Base-by-base conservation (phyloP, 1,140 invertebrate genomes). In the Hypsibius dujardini region DNA sequence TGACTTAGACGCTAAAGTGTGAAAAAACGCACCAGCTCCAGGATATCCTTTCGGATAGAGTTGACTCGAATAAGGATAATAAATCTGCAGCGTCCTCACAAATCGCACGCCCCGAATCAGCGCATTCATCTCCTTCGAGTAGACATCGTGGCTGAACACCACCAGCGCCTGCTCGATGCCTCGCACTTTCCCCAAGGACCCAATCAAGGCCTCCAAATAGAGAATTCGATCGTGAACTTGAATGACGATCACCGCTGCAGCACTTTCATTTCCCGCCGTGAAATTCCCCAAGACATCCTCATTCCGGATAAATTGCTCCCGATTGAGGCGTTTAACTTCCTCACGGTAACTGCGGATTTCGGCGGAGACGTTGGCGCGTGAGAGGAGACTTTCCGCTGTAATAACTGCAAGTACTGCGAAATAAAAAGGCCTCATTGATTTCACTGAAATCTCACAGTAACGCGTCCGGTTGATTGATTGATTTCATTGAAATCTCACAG, bases 1-100 rank as follows among this genome's bases (percentile, higher is more conserved):
- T n/a, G n/a, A n/a, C n/a, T n/a, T n/a, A n/a, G n/a, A n/a, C n/a
- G n/a, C n/a, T n/a, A n/a, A n/a, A n/a, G n/a, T n/a, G n/a, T n/a
- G n/a, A n/a, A 42, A 14, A 42, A 7, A 67, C 1, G 90, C 88
- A 78, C 92, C 89, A 74, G 91, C 86, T 1, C 95, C 95, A 3
- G 95, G 95, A 81, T 95, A 98, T 74, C 86, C 85, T 73, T 87
- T 80, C 0, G 90, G 89, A 83, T 95, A 90, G 1, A 92, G 87
- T 80, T 98, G 95, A 76, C 95, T 91, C 28, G 92, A 94, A 78
- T 88, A 86, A 1, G 95, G 95, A 82, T 96, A 98, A 80, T 95
- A 98, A 75, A 98, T 95, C 82, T 95, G 92, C 83, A 95, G 87
- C 7, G 92, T 87, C 46, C 46, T n/a, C 47, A 59, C 82, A 80